phyloP scores from a whole-genome alignment of 1,140 invertebrate genomes.

The Cydia pomonella region DNA sequence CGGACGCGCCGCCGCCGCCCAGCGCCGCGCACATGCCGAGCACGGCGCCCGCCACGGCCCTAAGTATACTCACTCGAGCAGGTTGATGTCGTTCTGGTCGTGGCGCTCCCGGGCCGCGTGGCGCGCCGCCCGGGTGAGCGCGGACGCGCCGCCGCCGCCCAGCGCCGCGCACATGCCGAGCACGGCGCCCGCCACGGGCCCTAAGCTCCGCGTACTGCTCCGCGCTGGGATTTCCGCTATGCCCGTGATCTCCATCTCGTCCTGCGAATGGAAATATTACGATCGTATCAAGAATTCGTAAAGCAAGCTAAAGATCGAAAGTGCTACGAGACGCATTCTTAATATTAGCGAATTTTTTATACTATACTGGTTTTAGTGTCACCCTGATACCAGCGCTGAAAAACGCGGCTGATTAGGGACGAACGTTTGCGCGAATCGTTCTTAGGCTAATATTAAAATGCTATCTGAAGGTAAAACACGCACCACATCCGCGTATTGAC shows the following conservation, averaged over 20 bases:
- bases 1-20: constrained; percentile 84
- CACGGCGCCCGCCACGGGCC: constrained; percentile 89
- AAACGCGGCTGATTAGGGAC: too few species aligned
- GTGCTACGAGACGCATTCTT: not conserved
- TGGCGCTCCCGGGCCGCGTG: constrained; percentile 67
- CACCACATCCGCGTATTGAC: too few species aligned
- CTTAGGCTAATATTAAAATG: too few species aligned
- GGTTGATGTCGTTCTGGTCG: constrained; percentile 79
- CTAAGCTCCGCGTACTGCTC: constrained; percentile 78
- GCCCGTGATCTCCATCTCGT: constrained; percentile 97
- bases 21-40: constrained; percentile 91
- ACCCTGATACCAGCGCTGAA: too few species aligned
- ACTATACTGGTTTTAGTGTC: too few species aligned
- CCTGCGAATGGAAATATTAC: constrained; percentile 63
- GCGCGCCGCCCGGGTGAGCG: constrained; percentile 85
- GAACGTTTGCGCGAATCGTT: too few species aligned
- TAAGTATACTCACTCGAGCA: constrained; percentile 83
- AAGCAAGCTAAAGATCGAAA: not conserved
- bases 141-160: constrained; percentile 84
- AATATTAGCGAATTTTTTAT: too few species aligned
- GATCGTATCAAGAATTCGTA: not conserved
- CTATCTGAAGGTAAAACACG: too few species aligned
- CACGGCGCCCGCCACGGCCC: constrained; percentile 89
- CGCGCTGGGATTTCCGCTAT: constrained; percentile 90
- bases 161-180: constrained; percentile 91